phyloP scores from a whole-genome alignment of 2,888 invertebrate species.

The Drosophila monieri region DNA sequence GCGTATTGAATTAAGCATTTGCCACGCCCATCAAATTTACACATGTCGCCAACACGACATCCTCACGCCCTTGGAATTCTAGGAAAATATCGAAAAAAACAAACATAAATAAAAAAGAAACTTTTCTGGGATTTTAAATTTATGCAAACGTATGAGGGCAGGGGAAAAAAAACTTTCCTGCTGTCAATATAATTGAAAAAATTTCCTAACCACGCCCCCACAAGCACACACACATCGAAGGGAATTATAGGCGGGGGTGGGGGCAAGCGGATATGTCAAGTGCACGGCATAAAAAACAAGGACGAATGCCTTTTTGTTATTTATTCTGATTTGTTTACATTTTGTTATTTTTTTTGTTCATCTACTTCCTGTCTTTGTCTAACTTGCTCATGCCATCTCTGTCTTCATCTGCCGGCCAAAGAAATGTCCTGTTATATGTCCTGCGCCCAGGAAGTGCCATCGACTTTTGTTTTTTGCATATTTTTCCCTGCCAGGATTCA shows the following conservation, averaged over 20 bases:
- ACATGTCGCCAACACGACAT: not conserved
- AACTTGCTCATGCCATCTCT: not conserved
- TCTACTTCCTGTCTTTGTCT: not conserved
- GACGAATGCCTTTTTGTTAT: slow-evolving; percentile 58
- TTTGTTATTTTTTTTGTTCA: slow-evolving; percentile 33
- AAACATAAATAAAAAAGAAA: slow-evolving; percentile 10
- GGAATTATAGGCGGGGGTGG: not conserved
- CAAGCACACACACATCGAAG: not conserved
- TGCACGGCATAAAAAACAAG: slow-evolving; percentile 21
- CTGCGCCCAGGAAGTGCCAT: slow-evolving; percentile 1
- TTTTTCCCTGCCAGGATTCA: slow-evolving; percentile 12
- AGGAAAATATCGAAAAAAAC: not conserved
- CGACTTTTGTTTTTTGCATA: slow-evolving; percentile 40
- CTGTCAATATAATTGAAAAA: slow-evolving; percentile 69
- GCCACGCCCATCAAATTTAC: slow-evolving; percentile 23
- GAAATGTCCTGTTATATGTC: slow-evolving; percentile 12
- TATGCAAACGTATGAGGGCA: slow-evolving; percentile 45
- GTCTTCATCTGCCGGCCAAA: slow-evolving; percentile 26
- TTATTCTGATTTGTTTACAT: slow-evolving; percentile 72
- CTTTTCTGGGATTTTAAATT: slow-evolving; percentile 58
- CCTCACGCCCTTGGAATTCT: slow-evolving; percentile 2
- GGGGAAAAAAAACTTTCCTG: slow-evolving; percentile 48
- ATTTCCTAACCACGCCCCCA: slow-evolving; percentile 50
- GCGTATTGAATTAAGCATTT: slow-evolving; percentile 65
- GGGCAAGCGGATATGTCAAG: slow-evolving; percentile 10